Conservation (phyloP, 2,797 vertebrate genomes). For the Muscicapa striata region DNA sequence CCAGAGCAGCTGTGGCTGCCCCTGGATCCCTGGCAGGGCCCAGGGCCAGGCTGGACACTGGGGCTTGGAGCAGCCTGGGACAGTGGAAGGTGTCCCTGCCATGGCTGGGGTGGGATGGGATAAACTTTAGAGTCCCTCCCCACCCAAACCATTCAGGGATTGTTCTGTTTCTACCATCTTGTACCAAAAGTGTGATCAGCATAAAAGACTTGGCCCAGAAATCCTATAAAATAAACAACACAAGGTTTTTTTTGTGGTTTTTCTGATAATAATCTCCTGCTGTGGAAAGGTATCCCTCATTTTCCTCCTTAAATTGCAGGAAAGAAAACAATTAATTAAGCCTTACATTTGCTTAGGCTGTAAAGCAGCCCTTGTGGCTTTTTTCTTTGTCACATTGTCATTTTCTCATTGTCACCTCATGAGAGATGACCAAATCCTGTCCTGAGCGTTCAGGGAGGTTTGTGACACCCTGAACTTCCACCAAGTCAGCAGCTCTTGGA, state of each 20-base stretch:
- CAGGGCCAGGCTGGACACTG: too few species aligned
- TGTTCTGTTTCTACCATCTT: too few species aligned
- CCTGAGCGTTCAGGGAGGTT: background rate
- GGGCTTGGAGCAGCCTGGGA: too few species aligned
- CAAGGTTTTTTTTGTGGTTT: background rate
- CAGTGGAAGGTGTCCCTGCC: too few species aligned
- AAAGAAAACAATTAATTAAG: background rate
- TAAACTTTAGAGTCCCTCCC: too few species aligned
- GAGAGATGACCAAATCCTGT: background rate
- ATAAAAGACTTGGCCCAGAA: background rate
- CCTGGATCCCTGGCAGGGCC: too few species aligned
- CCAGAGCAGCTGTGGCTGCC: too few species aligned
- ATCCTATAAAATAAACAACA: background rate
- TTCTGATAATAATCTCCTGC: background rate
- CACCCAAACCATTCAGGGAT: too few species aligned
- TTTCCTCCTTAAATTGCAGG: background rate
- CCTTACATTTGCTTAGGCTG: background rate
- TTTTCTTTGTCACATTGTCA: background rate
- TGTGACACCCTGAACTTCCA: background rate
- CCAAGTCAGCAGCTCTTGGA: background rate
- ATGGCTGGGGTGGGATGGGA: too few species aligned
- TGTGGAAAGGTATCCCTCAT: background rate
- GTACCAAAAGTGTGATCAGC: background rate
- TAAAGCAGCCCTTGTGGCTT: background rate
- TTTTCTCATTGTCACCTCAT: background rate